Evolutionary conservation across 64 coral and sea anemone genomes (phyloP).

Genomic region (Montipora capricornis): DNA sequence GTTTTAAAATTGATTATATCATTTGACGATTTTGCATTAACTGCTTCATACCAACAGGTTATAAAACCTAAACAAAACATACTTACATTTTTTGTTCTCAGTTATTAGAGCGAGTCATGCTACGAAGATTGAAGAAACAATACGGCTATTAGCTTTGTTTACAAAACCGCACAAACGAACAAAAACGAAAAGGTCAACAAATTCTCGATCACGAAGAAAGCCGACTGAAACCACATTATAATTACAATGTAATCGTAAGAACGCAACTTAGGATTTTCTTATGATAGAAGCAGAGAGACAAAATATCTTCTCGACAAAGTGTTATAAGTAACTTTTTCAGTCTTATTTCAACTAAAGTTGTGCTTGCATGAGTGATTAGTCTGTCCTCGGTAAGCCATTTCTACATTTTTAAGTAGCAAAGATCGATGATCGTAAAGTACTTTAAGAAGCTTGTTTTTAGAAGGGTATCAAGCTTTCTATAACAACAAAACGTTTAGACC

Average conservation of each 20-base stretch:
- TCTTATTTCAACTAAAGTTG: too few relatives aligned
- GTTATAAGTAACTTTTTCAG: too few relatives aligned
- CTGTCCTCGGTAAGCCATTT: not conserved
- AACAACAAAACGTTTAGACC: not conserved
- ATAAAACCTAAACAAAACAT: not conserved
- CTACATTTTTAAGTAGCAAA: not conserved
- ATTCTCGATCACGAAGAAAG: constrained; percentile 31
- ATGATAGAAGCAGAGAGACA: too few relatives aligned
- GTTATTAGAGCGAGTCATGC: constrained; percentile 6
- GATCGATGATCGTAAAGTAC: not conserved
- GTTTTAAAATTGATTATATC: too few relatives aligned
- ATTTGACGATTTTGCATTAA: not conserved
- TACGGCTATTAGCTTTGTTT: not conserved
- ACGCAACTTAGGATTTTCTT: too few relatives aligned
- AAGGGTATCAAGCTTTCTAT: not conserved
- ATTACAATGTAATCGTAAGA: too few relatives aligned
- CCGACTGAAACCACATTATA: not conserved
- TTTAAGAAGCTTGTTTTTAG: not conserved
- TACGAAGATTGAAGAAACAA: constrained; percentile 3
- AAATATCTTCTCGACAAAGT: too few relatives aligned
- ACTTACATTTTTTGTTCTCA: not conserved
- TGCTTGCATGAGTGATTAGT: too few relatives aligned
- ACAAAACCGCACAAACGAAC: not conserved
- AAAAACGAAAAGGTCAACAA: constrained; percentile 20
- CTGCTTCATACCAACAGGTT: too few relatives aligned